Conservation (phyloP, 2,797 vertebrate genomes). For the Artibeus lituratus region DNA sequence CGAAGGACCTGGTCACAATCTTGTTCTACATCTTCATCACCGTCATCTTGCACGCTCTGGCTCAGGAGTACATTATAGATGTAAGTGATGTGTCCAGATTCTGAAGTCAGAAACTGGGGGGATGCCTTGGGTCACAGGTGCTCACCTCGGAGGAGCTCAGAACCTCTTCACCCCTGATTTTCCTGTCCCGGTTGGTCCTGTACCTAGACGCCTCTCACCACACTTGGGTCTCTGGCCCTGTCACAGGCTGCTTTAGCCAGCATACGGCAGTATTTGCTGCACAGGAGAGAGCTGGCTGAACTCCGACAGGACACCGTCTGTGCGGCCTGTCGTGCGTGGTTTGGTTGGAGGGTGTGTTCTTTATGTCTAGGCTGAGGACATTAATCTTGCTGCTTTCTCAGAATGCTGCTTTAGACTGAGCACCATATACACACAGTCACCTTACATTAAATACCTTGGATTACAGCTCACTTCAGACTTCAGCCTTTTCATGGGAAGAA, state of each 20-base stretch:
- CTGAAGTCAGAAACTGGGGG: neutral
- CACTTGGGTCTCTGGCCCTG: neutral
- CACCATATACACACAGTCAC: neutral
- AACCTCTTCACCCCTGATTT: neutral
- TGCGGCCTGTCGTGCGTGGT: neutral
- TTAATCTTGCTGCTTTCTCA: neutral
- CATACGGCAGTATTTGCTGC: fast-evolving
- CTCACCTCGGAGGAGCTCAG: neutral
- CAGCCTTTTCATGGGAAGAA: neutral
- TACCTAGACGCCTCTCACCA: neutral
- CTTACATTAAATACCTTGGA: neutral
- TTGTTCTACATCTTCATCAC: conserved; percentile 96
- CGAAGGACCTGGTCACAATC: conserved; percentile 93
- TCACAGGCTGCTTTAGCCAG: neutral
- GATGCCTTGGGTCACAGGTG: fast-evolving
- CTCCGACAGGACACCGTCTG: fast-evolving
- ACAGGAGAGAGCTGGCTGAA: neutral
- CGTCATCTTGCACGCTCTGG: conserved; percentile 95
- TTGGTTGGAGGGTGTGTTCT: neutral
- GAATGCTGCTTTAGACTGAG: neutral
- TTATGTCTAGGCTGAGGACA: neutral
- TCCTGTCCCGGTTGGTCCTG: fast-evolving
- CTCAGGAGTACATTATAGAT: conserved; percentile 98
- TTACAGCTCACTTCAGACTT: neutral
- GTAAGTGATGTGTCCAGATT: conserved; percentile 82